phyloP scores from a whole-genome alignment of 2,113 vertebrate genomes.

The Dolichotis patagonum region DNA sequence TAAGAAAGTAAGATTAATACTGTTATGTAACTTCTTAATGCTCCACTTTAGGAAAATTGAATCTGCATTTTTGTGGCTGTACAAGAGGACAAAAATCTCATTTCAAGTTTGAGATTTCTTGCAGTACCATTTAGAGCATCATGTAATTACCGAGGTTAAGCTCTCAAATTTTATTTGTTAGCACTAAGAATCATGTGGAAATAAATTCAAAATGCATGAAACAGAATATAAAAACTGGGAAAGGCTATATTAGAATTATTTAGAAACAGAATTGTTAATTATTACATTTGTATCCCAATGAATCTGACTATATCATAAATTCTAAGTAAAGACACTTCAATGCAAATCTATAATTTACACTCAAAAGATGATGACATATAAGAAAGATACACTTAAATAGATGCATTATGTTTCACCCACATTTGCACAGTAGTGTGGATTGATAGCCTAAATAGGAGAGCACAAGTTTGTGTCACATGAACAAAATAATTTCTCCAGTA shows the following conservation, averaged over 20 bases:
- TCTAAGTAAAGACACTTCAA: background rate
- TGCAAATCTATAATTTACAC: background rate
- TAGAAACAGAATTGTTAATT: background rate
- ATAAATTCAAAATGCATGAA: background rate
- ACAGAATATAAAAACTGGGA: background rate
- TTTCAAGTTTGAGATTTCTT: conserved; percentile 12
- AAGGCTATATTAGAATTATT: background rate
- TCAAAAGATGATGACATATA: conserved; percentile 24
- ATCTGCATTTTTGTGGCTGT: background rate
- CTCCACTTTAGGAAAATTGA: background rate
- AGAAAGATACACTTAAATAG: background rate
- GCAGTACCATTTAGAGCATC: background rate
- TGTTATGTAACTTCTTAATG: background rate
- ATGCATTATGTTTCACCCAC: background rate
- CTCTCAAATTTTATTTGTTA: background rate
- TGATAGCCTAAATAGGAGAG: background rate
- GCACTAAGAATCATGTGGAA: background rate
- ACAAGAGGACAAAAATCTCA: background rate
- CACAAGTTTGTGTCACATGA: background rate
- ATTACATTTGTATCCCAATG: background rate
- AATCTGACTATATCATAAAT: background rate
- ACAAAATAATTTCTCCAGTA: background rate
- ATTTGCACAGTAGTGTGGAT: background rate
- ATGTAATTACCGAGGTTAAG: conserved; percentile 11
- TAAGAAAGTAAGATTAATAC: background rate